Base-by-base conservation (phyloP, 2,888 invertebrate genomes). In the Oxystoma pomonae region DNA sequence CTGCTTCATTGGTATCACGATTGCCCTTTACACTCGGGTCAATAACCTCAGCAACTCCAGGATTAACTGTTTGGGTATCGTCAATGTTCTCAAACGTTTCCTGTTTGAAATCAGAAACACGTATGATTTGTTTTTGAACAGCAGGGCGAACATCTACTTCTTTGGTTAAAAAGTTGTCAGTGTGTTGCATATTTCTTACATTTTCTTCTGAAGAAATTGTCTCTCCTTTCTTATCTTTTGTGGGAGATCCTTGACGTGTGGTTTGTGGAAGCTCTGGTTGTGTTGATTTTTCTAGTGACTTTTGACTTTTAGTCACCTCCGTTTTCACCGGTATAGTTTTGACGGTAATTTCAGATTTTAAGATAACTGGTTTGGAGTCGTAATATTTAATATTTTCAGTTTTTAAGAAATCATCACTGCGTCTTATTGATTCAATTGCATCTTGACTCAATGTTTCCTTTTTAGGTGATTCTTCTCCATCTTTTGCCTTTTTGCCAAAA, bases 81-180 rank as follows among this genome's bases (percentile, higher is more conserved):
- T n/a, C n/a, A n/a, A n/a, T n/a, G n/a, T n/a, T n/a, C 12, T 35
- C 35, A 35, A 35, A 35, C 12, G 12, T 12, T 12, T 3, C 12
- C 5, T 3, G 35, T 35, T 35, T 12, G 12, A 12, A 35, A 35
- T 35, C 35, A 35, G 35, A 12, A 12, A 35, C 12, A 3, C 12
- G 5, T 3, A 35, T 35, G 12, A 1, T 22, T 22, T 35, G 51
- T 49, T 20, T 52, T 20, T 17, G 16, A 52, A 62, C 21, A 20
- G 61, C 50, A 52, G 71, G 69, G 59, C 68, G 69, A 51, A 70
- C 67, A 57, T 71, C 68, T 57, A 75, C 65, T 74, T 77, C 77
- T 56, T 70, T 69, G 57, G 64, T 62, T 9, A 75, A 52, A 61
- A 75, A 75, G 0, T 72, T 68, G 2, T 70, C 65, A 17, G 59